phyloP scores from a whole-genome alignment of 2,113 vertebrate genomes.

The Rattus rattus region DNA sequence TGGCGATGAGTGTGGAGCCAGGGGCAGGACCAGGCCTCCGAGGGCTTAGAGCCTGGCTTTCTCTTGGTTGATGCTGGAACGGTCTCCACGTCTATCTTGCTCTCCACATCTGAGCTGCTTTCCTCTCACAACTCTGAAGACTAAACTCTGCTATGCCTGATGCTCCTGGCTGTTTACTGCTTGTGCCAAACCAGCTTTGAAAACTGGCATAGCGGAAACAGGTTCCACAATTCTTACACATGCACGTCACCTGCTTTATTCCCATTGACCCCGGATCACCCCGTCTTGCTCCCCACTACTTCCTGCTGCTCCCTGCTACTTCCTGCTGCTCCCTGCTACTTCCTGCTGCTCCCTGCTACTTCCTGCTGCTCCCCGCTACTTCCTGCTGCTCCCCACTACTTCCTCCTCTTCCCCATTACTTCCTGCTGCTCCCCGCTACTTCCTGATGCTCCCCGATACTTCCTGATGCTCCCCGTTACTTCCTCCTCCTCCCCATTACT shows the following conservation, averaged over 20 bases:
- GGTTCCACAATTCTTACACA: not conserved
- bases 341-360: not conserved
- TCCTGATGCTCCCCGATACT: not conserved
- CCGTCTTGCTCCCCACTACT: not conserved
- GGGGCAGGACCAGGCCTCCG: no score
- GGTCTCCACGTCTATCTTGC: no score
- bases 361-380: not conserved
- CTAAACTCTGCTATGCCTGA: not conserved
- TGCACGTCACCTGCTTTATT: not conserved
- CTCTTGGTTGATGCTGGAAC: no score
- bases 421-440: not conserved
- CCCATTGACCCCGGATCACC: no score
- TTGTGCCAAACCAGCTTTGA: not conserved
- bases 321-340: not conserved
- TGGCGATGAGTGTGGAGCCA: not conserved
- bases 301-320: not conserved
- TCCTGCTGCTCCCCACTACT: not conserved
- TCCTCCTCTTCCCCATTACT: not conserved
- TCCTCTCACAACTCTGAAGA: not conserved
- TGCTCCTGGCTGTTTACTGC: no score
- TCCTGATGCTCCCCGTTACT: not conserved
- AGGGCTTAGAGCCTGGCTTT: not conserved
- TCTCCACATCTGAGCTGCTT: not conserved
- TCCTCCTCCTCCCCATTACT: no score
- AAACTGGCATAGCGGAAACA: not conserved